These are phyloP conservation scores for Terrapene triunguis DNA, from an alignment of 2,113 vertebrate genomes.

Conservation along the genomic window DNA sequence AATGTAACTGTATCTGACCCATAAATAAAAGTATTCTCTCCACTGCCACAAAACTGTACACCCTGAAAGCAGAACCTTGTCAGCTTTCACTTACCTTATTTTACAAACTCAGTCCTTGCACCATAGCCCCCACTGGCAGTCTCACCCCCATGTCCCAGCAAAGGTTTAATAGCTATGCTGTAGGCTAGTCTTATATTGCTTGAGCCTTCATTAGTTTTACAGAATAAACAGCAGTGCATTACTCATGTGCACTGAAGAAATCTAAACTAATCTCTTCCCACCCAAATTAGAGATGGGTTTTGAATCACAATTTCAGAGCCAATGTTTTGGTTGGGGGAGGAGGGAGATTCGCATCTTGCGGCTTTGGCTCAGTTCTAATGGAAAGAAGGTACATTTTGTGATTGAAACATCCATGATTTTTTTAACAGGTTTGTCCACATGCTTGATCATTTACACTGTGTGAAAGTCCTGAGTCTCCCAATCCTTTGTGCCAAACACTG, in stretches of 20 bases:
- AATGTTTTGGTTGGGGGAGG: not conserved
- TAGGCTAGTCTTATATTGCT: not conserved
- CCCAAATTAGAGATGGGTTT: not conserved
- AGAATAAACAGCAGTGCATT: not conserved
- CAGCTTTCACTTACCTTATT: not conserved
- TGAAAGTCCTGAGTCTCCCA: not conserved
- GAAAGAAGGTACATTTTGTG: not conserved
- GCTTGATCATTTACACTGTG: not conserved
- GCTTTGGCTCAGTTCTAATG: not conserved
- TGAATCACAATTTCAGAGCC: not conserved
- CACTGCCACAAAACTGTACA: not conserved
- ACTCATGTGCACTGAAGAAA: not conserved
- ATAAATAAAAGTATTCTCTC: not conserved
- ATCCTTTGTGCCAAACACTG: not conserved
- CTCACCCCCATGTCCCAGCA: not conserved
- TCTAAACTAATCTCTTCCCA: not conserved
- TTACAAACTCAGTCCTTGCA: not conserved
- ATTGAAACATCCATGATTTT: not conserved
- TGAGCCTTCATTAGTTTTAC: not conserved
- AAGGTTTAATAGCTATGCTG: not conserved
- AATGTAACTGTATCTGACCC: not conserved
- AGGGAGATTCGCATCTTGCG: not conserved
- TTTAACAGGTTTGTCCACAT: not conserved
- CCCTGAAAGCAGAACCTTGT: not conserved
- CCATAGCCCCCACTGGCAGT: not conserved